These are phyloP conservation scores for Ptychochromis oligacanthus DNA, from an alignment of 2,113 vertebrate species.

Conservation along the genomic window DNA sequence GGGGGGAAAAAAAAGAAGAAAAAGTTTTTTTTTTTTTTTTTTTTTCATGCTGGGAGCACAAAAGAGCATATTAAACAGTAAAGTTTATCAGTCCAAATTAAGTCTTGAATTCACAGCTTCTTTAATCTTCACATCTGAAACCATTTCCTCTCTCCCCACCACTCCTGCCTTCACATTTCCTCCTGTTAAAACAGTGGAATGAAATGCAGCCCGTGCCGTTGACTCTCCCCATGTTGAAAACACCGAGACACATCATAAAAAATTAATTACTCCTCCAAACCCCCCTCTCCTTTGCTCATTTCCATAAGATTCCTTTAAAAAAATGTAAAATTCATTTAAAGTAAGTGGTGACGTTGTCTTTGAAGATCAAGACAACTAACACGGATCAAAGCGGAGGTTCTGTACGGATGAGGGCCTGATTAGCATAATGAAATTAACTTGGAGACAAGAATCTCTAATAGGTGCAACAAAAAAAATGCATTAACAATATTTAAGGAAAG, in stretches of 20 bases:
- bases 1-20: not conserved
- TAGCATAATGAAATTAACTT: constrained; percentile 99
- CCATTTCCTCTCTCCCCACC: constrained; percentile 72
- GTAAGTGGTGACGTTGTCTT: constrained; percentile 99
- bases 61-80: constrained; percentile 97
- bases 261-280: constrained; percentile 92
- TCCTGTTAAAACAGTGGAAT: constrained; percentile 87
- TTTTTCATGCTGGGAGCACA: constrained; percentile 91
- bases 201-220: constrained; percentile 89
- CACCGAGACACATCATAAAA: constrained; percentile 99
- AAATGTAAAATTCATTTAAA: constrained; percentile 99
- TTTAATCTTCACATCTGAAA: constrained; percentile 98
- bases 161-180: constrained; percentile 79
- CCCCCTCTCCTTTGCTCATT: constrained; percentile 86
- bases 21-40: constrained; percentile 58
- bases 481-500: constrained; percentile 99
- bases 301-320: constrained; percentile 99
- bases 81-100: constrained; percentile 99
- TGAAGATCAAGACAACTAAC: constrained; percentile 99
- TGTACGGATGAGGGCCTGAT: constrained; percentile 96
- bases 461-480: constrained; percentile 95
- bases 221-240: constrained; percentile 85
- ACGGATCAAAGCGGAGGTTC: constrained; percentile 99
- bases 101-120: constrained; percentile 93
- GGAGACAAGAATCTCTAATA: constrained; percentile 99